Evolutionary conservation across 2,888 invertebrate species (phyloP), one percentile per base, ranked within the genome.

Genomic region (Protonemura montana): DNA sequence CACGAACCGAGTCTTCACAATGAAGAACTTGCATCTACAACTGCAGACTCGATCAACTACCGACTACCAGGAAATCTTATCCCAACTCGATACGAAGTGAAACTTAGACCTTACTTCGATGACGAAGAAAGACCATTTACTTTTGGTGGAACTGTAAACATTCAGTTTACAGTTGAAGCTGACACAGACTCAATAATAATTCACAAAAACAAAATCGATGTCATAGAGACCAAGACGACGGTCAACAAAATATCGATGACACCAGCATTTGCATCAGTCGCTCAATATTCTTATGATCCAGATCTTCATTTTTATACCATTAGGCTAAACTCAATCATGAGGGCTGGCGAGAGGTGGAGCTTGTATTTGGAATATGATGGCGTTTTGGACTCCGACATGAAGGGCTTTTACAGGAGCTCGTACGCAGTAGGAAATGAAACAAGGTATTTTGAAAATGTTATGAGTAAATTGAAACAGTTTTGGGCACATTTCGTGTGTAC

Each of bases 311-410:
- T 93, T 83, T 90, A 94, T 26, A 92, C 90, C 21, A 92, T 95
- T 13, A 89, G 90, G 76, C 89, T 94, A n/a, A 90, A 86, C 0
- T 89, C 89, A 0, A 82, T 88, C 0, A 87, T 94, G 42, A 87
- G 88, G 0, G 89, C 90, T 0, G 91, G 91, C 0, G 90, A 90
- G 25, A 91, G 90, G 0, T 93, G 95, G 89, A 89, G 89, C 0
- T 88, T 95, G 0, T 90, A 92, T 86, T 94, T 95, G 87, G 90
- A 91, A 0, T 96, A 94, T 89, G 90, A 89, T 0, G 95, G 94
- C 0, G 90, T 90, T 1, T 93, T 95, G 86, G 93, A 93, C 59
- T 92, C 92, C 26, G 93, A 94, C 77, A 92, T 95, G 90, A 93
- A 93, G 86, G 96, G 95, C 27, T 92, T 96, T 88, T 91, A 91